phyloP scores from a whole-genome alignment of 2,797 vertebrate genomes.

The Crocidura indochinensis region DNA sequence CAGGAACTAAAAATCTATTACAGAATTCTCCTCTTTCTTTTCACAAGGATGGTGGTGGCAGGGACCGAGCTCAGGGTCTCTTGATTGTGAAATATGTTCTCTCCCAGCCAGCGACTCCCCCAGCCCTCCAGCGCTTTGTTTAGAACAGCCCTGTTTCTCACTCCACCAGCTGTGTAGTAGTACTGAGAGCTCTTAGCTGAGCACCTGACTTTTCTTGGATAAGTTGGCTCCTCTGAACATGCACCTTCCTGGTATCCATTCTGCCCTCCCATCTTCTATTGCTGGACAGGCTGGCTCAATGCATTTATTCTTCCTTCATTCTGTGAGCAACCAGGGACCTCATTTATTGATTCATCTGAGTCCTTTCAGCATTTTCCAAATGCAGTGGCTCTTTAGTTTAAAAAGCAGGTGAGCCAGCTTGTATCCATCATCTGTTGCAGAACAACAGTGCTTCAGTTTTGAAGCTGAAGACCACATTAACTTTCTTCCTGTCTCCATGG shows the following conservation, averaged over 20 bases:
- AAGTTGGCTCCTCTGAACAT: background rate
- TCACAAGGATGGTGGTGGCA: no score
- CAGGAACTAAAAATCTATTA: background rate
- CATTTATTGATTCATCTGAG: background rate
- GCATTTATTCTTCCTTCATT: background rate
- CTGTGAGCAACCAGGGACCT: background rate
- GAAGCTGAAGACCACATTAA: conserved; percentile 8
- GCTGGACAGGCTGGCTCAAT: background rate
- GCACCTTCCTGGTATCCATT: background rate
- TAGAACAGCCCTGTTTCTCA: background rate
- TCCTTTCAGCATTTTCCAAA: background rate
- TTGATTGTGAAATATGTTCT: background rate
- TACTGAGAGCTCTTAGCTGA: background rate
- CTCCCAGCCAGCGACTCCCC: no score
- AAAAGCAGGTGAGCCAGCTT: background rate
- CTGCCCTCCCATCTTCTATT: background rate
- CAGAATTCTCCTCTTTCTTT: background rate
- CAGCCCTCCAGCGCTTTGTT: no score
- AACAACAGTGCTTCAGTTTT: background rate
- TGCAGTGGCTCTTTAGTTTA: background rate
- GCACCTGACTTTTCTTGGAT: background rate
- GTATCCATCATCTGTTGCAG: background rate
- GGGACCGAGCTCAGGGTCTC: no score
- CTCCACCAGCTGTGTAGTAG: background rate
- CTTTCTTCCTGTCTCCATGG: background rate